Conservation (phyloP, 2,888 invertebrate genomes). For the Danaus chrysippus region DNA sequence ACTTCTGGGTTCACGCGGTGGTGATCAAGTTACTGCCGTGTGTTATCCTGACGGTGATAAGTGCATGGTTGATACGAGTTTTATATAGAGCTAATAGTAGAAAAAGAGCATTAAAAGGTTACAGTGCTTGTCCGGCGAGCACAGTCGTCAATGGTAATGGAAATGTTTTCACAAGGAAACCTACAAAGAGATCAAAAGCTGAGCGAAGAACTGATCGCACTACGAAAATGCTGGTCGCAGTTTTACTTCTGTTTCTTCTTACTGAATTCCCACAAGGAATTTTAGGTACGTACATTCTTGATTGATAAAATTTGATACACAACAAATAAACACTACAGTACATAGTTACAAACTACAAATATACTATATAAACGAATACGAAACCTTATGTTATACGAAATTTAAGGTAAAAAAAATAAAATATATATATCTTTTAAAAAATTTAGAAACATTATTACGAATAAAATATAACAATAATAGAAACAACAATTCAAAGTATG, state of each 20-base stretch:
- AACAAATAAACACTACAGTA: too few species aligned
- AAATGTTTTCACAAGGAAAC: conserved; percentile 62
- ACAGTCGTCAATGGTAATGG: conserved; percentile 58
- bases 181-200: conserved; percentile 65
- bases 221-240: conserved; percentile 93
- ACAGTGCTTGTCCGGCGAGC: conserved; percentile 64
- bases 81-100: conserved; percentile 84
- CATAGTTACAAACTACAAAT: too few species aligned
- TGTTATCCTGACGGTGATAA: conserved; percentile 85
- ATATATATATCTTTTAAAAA: too few species aligned
- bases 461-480: too few species aligned
- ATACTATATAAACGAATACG: too few species aligned
- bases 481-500: too few species aligned
- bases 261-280: conserved; percentile 94
- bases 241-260: conserved; percentile 89
- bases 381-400: too few species aligned
- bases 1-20: conserved; percentile 90
- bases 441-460: too few species aligned
- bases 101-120: conserved; percentile 79
- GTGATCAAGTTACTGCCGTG: conserved; percentile 90
- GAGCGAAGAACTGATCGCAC: conserved; percentile 84
- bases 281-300: conserved; percentile 67
- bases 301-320: neutral
- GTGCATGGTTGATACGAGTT: conserved; percentile 84
- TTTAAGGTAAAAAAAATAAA: too few species aligned